phyloP scores from a whole-genome alignment of 2,113 vertebrate species.

The Platysteira castanea region DNA sequence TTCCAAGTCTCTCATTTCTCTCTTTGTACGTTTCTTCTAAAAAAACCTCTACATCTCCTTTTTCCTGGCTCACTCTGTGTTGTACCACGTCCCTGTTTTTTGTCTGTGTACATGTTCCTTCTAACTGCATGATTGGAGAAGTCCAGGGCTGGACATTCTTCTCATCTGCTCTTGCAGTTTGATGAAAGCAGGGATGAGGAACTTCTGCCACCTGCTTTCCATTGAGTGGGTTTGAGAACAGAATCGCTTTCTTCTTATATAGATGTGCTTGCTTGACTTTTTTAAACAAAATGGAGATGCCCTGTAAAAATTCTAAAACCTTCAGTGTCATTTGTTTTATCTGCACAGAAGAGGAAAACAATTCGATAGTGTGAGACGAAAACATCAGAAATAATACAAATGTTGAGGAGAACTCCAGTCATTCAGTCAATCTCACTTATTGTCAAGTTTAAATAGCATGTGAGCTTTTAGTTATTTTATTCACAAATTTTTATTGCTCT shows the following conservation, averaged over 20 bases:
- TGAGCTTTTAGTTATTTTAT: neutral
- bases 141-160: neutral
- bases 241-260: neutral
- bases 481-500: neutral
- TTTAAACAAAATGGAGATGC: neutral
- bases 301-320: neutral
- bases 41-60: neutral
- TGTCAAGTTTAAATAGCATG: neutral
- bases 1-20: neutral
- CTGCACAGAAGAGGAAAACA: neutral
- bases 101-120: neutral
- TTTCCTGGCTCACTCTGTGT: neutral
- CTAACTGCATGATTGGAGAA: constrained; percentile 9
- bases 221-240: neutral
- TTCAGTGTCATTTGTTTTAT: neutral
- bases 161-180: neutral
- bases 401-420: neutral
- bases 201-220: neutral
- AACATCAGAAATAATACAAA: neutral
- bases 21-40: neutral
- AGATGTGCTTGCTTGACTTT: neutral
- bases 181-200: neutral
- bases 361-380: neutral
- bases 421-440: neutral
- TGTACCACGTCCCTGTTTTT: neutral